Percentiles rank a stretch among this genome's conserved stretches.
These are phyloP conservation scores for Onychomys leucogaster DNA, from an alignment of 2,797 vertebrate species.

Conservation along the genomic window DNA sequence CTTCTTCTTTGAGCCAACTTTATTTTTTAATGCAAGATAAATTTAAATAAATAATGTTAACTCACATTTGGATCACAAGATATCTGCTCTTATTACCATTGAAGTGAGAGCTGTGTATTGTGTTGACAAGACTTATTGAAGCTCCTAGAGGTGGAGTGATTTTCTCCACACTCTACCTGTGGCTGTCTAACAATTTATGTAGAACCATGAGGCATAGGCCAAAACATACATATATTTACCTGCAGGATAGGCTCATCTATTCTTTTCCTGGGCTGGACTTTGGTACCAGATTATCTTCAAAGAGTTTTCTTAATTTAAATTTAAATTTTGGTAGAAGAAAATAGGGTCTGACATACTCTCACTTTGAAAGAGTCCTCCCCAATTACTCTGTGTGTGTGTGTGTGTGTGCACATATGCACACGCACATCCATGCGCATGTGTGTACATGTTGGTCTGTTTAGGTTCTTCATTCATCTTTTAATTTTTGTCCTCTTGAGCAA, in stretches of 20 bases:
- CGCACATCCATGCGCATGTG: too few relatives aligned
- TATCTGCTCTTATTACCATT: neutral
- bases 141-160: too few relatives aligned
- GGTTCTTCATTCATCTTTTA: neutral
- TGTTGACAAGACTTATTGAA: neutral
- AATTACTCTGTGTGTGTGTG: neutral
- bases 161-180: neutral
- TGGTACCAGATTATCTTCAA: neutral
- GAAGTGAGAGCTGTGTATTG: neutral
- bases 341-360: neutral
- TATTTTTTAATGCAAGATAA: neutral
- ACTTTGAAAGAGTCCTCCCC: neutral
- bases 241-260: neutral
- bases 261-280: neutral
- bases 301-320: neutral
- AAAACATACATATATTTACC: neutral
- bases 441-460: neutral
- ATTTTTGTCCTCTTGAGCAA: neutral
- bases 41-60: neutral
- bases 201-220: neutral
- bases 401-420: neutral
- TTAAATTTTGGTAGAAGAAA: neutral
- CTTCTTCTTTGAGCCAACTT: neutral
- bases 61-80: neutral
- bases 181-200: neutral